These are phyloP conservation scores for Gallinago stenura DNA, from an alignment of 2,797 vertebrate species.

Conservation along the genomic window DNA sequence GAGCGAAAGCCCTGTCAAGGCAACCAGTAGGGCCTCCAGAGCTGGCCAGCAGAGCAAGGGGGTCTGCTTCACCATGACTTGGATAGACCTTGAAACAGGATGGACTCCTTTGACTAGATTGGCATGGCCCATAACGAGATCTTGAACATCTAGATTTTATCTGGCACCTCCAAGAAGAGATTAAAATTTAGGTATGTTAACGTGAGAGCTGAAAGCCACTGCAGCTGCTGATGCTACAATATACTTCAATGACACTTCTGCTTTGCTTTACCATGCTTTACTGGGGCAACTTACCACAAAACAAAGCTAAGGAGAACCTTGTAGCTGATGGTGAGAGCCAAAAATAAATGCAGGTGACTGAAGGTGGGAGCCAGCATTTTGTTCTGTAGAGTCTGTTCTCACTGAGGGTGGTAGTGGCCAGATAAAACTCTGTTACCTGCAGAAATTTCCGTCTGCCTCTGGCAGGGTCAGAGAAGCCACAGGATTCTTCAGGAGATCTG, in stretches of 20 bases:
- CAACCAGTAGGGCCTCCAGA: not conserved
- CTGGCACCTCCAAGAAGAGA: not conserved
- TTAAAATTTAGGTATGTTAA: not conserved
- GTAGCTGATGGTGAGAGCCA: not conserved
- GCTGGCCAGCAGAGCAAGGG: not conserved
- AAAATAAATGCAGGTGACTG: not conserved
- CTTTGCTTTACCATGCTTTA: not conserved
- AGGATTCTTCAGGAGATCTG: slow-evolving; percentile 85
- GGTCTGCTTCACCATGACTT: not conserved
- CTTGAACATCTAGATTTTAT: not conserved
- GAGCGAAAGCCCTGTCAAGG: not conserved
- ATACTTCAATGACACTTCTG: not conserved
- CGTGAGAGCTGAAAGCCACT: not conserved
- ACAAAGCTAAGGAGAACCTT: not conserved
- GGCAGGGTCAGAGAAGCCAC: slow-evolving; percentile 87
- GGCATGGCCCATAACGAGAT: not conserved
- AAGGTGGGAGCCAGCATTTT: not conserved
- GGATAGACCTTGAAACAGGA: not conserved
- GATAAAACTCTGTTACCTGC: slow-evolving; percentile 80
- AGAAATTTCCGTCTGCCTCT: slow-evolving; percentile 87
- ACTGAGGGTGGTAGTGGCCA: not conserved
- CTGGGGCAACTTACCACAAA: not conserved
- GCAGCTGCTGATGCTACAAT: not conserved
- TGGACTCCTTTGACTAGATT: not conserved
- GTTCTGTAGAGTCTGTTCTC: not conserved